Conservation (phyloP, 2,797 vertebrate species). For the Artibeus lituratus region DNA sequence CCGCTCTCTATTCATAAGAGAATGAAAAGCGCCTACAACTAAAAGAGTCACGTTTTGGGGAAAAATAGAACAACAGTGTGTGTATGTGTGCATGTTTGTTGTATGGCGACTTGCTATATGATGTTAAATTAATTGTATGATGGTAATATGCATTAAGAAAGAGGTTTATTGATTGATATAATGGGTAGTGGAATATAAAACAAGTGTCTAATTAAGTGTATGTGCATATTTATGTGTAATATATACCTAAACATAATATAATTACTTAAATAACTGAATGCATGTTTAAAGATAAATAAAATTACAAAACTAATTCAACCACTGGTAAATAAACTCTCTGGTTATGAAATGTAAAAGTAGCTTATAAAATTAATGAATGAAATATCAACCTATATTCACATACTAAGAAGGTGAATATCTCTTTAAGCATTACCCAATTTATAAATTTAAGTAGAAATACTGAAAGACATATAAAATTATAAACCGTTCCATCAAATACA, state of each 20-base stretch:
- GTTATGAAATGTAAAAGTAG: not conserved
- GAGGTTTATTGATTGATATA: not conserved
- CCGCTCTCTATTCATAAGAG: not conserved
- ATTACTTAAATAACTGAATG: not conserved
- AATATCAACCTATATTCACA: not conserved
- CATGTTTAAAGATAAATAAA: not conserved
- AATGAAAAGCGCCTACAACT: not conserved
- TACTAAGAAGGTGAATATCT: not conserved
- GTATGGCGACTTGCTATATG: not conserved
- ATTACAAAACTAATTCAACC: not conserved
- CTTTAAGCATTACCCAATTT: not conserved
- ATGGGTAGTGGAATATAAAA: not conserved
- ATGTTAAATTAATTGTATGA: not conserved
- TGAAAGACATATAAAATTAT: not conserved
- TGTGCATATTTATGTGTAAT: not conserved
- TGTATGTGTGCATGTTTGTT: not conserved
- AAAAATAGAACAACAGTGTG: not conserved
- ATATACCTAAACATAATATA: not conserved
- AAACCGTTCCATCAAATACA: not conserved
- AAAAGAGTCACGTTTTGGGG: not conserved
- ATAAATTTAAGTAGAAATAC: not conserved
- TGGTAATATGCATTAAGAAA: not conserved
- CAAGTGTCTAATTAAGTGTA: not conserved
- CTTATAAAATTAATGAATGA: not conserved
- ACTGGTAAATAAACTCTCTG: not conserved